Base-by-base conservation (phyloP, 1,140 invertebrate species). In the Thalassaphorura encarpata region DNA sequence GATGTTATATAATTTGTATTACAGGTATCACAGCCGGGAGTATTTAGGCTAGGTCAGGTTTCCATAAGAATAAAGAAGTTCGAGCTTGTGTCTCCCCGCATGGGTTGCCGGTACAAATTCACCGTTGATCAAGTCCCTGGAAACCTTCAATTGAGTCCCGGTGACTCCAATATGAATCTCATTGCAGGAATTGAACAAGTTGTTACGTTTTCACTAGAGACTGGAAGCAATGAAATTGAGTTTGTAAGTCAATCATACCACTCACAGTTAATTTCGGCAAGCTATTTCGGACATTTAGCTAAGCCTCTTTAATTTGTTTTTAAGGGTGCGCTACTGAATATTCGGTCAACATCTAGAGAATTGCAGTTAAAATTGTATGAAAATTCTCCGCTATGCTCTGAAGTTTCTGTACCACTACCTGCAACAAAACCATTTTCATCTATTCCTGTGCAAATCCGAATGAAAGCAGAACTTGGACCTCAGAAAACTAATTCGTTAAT, bases 381-480 rank as follows among this genome's bases (percentile, higher is more conserved):
- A 21, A 60, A 68, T 18, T 26, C 29, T 1, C 15, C 28, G 1
- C 31, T 57, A 5, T 19, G 18, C 18, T 77, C 76, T 26, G 77
- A 79, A 53, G 58, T 86, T 41, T 76, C 80, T 43, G 72, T 87
- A 23, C 68, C 73, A 5, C 70, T 90, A 45, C 74, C 79, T 13
- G 68, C 78, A 1, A 80, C 81, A 51, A 77, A 80, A 56, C 84
- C 85, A 0, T 89, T 89, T 66, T 73, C 79, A 54, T 81, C 76
- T 1, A 74, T 77, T 0, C 73, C 70, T 31, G 70, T 85, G 31
- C 74, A 78, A 0, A 68, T 91, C 1, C 75, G 76, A 52, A 74
- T 89, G 18, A 76, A 85, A 31, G 83, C 85, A 2, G 80, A 82
- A 56, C 69, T 89, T 40, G 81, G 83, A 19, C 78, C 83, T 1